A percentile compares a stretch with the other conserved stretches of the same genome.
Conservation (phyloP, 2,888 invertebrate species). For the Drosophila nigritarsus region DNA sequence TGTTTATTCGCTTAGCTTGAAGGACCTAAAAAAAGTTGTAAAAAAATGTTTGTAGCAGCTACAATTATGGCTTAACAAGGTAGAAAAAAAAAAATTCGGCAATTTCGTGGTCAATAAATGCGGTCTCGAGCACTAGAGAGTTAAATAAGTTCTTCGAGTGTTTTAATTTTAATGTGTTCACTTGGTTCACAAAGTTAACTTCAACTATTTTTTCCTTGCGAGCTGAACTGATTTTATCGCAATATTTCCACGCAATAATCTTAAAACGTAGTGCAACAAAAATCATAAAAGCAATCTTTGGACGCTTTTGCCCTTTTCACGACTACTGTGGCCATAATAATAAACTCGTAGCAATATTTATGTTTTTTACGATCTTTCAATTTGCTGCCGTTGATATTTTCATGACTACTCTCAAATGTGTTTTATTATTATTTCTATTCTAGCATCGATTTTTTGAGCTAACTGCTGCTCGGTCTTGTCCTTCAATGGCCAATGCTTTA, state of each 20-base stretch:
- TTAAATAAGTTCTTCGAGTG: not conserved
- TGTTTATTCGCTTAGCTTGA: not conserved
- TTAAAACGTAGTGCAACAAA: not conserved
- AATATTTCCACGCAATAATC: slow-evolving; percentile 1
- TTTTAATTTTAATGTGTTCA: not conserved
- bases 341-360: slow-evolving; percentile 42
- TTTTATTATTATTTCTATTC: slow-evolving; percentile 34
- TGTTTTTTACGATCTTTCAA: slow-evolving; percentile 55
- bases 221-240: not conserved
- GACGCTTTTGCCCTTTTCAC: slow-evolving; percentile 17
- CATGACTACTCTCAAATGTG: slow-evolving; percentile 36
- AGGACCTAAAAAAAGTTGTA: not conserved
- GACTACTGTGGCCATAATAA: slow-evolving; percentile 28
- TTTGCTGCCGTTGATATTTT: slow-evolving; percentile 42
- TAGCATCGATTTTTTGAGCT: slow-evolving; percentile 25
- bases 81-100: not conserved
- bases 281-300: slow-evolving; percentile 9
- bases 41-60: not conserved
- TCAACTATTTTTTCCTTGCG: not conserved
- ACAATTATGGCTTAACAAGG: not conserved
- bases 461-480: not conserved
- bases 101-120: not conserved
- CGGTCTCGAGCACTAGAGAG: not conserved
- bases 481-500: not conserved
- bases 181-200: not conserved